A percentile compares a stretch with the other conserved stretches of the same genome.
phyloP scores from a whole-genome alignment of 1,140 invertebrate genomes.

The Heterodera schachtii region DNA sequence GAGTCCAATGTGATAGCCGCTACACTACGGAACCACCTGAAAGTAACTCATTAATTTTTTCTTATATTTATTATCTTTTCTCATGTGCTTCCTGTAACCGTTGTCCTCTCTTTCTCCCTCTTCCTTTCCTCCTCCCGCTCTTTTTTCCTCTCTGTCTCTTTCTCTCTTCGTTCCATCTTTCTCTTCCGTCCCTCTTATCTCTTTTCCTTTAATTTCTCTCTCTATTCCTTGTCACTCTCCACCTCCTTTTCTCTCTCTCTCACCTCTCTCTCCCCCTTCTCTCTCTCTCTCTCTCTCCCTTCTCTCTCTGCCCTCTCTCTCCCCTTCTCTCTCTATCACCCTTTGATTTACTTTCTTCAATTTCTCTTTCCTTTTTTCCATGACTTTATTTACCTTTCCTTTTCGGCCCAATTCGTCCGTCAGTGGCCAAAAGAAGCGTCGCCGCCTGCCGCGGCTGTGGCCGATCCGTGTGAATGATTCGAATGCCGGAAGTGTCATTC shows the following conservation, averaged over 20 bases:
- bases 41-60: no score
- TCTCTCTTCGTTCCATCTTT: neutral
- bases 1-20: conserved; percentile 27
- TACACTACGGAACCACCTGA: conserved; percentile 13
- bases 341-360: neutral
- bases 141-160: neutral
- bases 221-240: no score
- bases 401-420: conserved; percentile 34
- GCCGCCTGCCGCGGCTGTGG: conserved; percentile 53
- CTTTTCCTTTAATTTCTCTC: neutral
- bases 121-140: neutral
- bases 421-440: conserved; percentile 60
- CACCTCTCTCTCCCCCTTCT: neutral
- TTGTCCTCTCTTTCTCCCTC: neutral
- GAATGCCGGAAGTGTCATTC: conserved; percentile 55
- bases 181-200: neutral
- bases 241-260: conserved; percentile 25
- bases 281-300: no score
- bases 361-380: neutral
- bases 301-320: no score
- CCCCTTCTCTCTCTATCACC: neutral
- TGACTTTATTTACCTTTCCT: conserved; percentile 4
- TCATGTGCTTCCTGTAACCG: neutral
- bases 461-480: conserved; percentile 56
- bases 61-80: neutral